Evolutionary conservation across 2,888 invertebrate genomes (phyloP).

Genomic region (Netelia inedita): DNA sequence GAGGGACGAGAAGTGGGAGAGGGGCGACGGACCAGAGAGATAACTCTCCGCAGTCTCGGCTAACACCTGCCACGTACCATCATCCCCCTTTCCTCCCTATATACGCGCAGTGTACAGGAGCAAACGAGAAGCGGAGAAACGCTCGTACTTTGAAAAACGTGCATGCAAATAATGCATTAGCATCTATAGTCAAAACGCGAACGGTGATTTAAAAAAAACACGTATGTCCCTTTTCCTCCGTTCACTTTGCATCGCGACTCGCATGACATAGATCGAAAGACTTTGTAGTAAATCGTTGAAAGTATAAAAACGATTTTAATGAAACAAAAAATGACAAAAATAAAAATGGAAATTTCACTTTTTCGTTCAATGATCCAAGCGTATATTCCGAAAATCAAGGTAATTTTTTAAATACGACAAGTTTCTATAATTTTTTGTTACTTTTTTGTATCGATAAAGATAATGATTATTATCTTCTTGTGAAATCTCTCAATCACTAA

Average conservation of each 20-base stretch:
- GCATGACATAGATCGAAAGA: no score
- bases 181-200: conserved; percentile 52
- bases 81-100: conserved; percentile 8
- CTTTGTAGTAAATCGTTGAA: neutral
- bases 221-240: neutral
- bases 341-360: neutral
- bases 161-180: conserved; percentile 72
- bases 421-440: no score
- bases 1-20: neutral
- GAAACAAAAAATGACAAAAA: neutral
- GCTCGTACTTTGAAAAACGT: conserved; percentile 45
- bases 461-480: no score
- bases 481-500: no score
- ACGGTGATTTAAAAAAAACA: conserved; percentile 59
- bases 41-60: conserved; percentile 55
- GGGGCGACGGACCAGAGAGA: conserved; percentile 35
- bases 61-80: conserved; percentile 66
- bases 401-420: no score
- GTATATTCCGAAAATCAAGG: no score
- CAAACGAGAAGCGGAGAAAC: conserved; percentile 19
- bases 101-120: neutral
- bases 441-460: no score
- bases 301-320: neutral
- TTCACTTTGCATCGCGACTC: conserved; percentile 8
- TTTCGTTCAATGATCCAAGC: no score